Evolutionary conservation across 2,113 vertebrate species (phyloP).

Genomic region (Synodontis membranacea): DNA sequence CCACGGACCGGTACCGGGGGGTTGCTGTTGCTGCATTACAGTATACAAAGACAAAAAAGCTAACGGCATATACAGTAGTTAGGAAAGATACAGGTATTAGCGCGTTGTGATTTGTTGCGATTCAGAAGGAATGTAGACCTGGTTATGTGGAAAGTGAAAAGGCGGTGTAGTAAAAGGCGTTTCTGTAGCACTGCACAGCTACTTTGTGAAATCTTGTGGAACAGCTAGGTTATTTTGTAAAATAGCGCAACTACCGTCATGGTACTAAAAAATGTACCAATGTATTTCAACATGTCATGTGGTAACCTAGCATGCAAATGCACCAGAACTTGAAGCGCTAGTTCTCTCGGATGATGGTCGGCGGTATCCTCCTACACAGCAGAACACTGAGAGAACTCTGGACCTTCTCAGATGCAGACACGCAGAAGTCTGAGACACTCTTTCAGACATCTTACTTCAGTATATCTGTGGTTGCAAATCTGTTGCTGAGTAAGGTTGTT

Average conservation of each 20-base stretch:
- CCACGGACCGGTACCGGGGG: too few species aligned
- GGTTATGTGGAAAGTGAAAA: not conserved
- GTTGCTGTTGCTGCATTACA: too few species aligned
- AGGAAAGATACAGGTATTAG: too few species aligned
- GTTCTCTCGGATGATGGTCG: not conserved
- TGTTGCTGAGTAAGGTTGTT: conserved; percentile 25
- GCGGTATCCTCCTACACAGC: not conserved
- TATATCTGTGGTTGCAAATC: not conserved
- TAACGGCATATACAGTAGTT: not conserved
- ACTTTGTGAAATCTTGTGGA: not conserved
- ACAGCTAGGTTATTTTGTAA: not conserved
- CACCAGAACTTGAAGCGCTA: not conserved
- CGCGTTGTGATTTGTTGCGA: not conserved
- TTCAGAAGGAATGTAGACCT: not conserved
- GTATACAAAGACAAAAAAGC: not conserved
- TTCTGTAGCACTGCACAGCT: not conserved
- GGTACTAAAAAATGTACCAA: not conserved
- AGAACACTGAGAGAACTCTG: not conserved
- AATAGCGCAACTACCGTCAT: not conserved
- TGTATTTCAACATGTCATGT: not conserved
- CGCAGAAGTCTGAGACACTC: not conserved
- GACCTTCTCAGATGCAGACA: not conserved
- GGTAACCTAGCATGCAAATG: too few species aligned
- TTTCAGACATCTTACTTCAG: not conserved
- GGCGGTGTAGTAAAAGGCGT: not conserved